Evolutionary conservation across 2,888 invertebrate species (phyloP), one percentile per base, ranked within the genome.

Genomic region (Rapana venosa): DNA sequence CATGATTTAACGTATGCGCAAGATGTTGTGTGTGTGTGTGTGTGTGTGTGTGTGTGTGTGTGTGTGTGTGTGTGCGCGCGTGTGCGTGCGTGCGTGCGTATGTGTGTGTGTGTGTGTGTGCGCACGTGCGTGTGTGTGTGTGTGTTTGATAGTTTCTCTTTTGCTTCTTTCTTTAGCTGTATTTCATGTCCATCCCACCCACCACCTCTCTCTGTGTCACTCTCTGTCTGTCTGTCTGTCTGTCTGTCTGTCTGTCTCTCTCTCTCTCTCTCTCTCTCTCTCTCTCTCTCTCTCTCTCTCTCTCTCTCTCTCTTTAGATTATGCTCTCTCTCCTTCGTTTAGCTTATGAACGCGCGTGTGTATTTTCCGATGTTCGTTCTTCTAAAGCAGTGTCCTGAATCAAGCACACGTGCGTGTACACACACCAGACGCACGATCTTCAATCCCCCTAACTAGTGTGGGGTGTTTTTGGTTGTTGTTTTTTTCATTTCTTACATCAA

Each of bases 41-140:
- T 66, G 26, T 66, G 4, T 66, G 66, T 66, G 4, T 26, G 26
- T 66, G 1, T 26, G 26, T 66, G 1, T 66, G 26, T 66, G 1
- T 66, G 66, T 66, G n/a, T 66, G 26, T 66, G 26, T 66, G 26
- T 66, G 26, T 66, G 26, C 13, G 26, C 13, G 26, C 13, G 26
- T 66, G 66, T 66, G 66, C 13, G 66, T 66, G 66, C 13, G 66
- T 66, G 66, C n/a, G 26, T 66, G 26, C 13, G 26, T 66, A 13
- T 66, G 66, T 66, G 66, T 66, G 66, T 66, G 66, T 66, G 66
- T 66, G 66, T 66, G 66, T 66, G 66, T 66, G 66, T 66, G 66
- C 13, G 66, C 13, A 2, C 13, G 66, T 66, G 20, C 13, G 66
- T 66, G 20, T 66, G 66, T 66, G 66, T 22, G 66, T 66, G 66